Conservation (phyloP, 2,797 vertebrate genomes). For the Thalassophryne amazonica region DNA sequence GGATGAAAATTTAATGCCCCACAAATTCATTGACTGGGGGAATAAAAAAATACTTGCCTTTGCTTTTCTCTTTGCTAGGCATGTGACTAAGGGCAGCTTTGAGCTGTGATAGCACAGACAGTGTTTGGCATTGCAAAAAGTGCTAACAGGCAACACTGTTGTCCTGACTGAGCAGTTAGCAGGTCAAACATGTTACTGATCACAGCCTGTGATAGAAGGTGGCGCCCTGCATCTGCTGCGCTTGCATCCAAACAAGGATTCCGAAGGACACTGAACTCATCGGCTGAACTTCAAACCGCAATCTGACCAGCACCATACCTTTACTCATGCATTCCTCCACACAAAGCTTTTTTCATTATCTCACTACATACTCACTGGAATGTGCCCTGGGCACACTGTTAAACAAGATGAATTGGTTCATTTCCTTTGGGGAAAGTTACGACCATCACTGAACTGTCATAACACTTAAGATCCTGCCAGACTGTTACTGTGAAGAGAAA, state of each 20-base stretch:
- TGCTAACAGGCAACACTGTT: constrained; percentile 40
- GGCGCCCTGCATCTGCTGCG: constrained; percentile 61
- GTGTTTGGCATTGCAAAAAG: constrained; percentile 33
- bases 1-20: no score
- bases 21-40: no score
- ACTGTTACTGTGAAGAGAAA: constrained; percentile 29
- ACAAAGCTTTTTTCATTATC: constrained; percentile 37
- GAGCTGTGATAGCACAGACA: constrained; percentile 33
- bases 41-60: background rate
- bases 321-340: no score
- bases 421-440: constrained; percentile 40
- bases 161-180: constrained; percentile 54
- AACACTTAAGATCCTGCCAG: constrained; percentile 30
- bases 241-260: constrained; percentile 59
- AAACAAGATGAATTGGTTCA: constrained; percentile 32
- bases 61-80: background rate
- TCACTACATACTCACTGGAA: constrained; percentile 13
- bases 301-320: no score
- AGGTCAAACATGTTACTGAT: constrained; percentile 72
- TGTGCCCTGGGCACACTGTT: constrained; percentile 28
- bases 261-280: constrained; percentile 42
- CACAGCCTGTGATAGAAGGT: constrained; percentile 30
- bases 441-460: constrained; percentile 19
- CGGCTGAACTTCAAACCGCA: constrained; percentile 11
- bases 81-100: constrained; percentile 4